phyloP scores from a whole-genome alignment of 2,888 invertebrate species.

The Papilio elwesi region DNA sequence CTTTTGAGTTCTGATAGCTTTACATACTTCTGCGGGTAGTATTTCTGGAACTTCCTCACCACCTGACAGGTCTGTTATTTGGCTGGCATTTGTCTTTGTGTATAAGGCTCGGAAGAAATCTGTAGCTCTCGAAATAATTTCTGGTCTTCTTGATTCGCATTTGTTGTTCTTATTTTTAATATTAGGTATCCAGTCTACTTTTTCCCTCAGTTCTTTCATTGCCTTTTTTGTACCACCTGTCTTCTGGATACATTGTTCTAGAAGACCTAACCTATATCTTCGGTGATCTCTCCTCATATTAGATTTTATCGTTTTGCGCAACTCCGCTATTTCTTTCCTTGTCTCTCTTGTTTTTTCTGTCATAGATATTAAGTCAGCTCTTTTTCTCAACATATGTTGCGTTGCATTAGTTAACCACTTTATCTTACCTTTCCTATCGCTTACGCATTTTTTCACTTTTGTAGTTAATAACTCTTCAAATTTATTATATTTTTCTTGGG shows the following conservation, averaged over 20 bases:
- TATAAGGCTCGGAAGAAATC: conserved; percentile 31
- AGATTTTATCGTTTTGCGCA: neutral
- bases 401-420: neutral
- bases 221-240: conserved; percentile 45
- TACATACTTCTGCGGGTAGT: conserved; percentile 39
- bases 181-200: conserved; percentile 33
- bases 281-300: too few relatives aligned
- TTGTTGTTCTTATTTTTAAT: neutral
- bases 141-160: conserved; percentile 19
- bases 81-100: neutral
- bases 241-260: conserved; percentile 26
- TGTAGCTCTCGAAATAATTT: conserved; percentile 37
- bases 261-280: conserved; percentile 2
- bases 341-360: neutral
- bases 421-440: neutral
- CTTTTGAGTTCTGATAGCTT: conserved; percentile 39
- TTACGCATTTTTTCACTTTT: neutral
- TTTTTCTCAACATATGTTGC: neutral
- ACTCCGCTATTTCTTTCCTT: neutral
- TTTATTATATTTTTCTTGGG: neutral
- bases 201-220: too few relatives aligned
- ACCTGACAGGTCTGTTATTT: conserved; percentile 6
- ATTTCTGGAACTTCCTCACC: conserved; percentile 24
- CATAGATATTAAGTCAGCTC: neutral
- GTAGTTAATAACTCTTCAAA: conserved; percentile 1